A percentile compares a stretch with the other conserved stretches of the same genome.
Evolutionary conservation across 2,888 invertebrate genomes (phyloP).

Genomic region (Drosophila testacea): DNA sequence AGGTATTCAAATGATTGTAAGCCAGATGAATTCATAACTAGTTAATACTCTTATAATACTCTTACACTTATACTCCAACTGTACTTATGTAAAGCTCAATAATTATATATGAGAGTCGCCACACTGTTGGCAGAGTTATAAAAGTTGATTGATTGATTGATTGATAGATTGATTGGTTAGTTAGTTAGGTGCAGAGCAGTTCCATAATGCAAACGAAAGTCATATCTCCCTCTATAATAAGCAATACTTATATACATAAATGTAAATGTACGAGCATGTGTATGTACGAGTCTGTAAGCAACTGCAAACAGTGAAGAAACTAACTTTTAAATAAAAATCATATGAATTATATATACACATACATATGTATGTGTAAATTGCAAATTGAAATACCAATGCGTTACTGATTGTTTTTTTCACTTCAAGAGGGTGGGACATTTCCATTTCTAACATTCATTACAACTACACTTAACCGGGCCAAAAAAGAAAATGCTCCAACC

Average conservation of each 20-base stretch:
- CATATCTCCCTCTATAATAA: slow-evolving; percentile 46
- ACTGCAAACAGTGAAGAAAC: slow-evolving; percentile 48
- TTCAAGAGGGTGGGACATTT: not conserved
- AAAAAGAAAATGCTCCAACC: not conserved
- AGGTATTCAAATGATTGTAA: slow-evolving; percentile 61
- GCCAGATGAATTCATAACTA: slow-evolving; percentile 50
- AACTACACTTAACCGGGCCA: slow-evolving; percentile 2
- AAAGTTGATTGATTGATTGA: slow-evolving; percentile 28
- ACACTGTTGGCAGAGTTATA: slow-evolving; percentile 16
- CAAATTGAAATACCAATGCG: slow-evolving; percentile 36
- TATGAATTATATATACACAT: slow-evolving; percentile 37
- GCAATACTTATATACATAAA: slow-evolving; percentile 23
- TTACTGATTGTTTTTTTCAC: slow-evolving; percentile 38
- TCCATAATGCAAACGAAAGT: slow-evolving; percentile 33
- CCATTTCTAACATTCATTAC: not conserved
- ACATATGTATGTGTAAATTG: slow-evolving; percentile 38
- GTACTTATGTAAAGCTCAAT: slow-evolving; percentile 50
- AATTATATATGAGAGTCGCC: slow-evolving; percentile 30
- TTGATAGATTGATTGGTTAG: slow-evolving; percentile 35
- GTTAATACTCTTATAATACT: slow-evolving; percentile 60
- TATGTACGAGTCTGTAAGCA: slow-evolving; percentile 55
- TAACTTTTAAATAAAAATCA: slow-evolving; percentile 59
- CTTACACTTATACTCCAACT: slow-evolving; percentile 31
- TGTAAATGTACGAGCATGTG: slow-evolving; percentile 24
- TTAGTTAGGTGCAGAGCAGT: slow-evolving; percentile 34